Evolutionary conservation across 2,888 invertebrate species (phyloP).

Genomic region (Folsomia manolachei): DNA sequence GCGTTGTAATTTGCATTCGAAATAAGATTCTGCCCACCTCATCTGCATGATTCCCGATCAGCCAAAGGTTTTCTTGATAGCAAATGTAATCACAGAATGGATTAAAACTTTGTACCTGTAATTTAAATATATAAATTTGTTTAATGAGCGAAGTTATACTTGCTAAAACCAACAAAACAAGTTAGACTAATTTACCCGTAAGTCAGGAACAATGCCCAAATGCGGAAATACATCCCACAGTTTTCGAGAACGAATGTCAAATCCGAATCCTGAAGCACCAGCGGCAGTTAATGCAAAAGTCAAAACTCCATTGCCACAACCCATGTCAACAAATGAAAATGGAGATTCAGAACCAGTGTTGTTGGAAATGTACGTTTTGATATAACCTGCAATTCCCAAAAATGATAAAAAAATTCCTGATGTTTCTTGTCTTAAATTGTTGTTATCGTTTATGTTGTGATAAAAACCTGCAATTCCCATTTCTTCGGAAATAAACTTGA

Average conservation of each 20-base stretch:
- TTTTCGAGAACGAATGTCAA: constrained; percentile 74
- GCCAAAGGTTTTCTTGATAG: constrained; percentile 69
- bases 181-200: constrained; percentile 60
- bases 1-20: no score
- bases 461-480: constrained; percentile 86
- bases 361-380: constrained; percentile 58
- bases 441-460: no score
- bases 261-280: constrained; percentile 76
- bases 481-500: constrained; percentile 95
- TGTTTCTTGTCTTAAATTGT: no score
- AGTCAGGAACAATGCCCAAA: constrained; percentile 56
- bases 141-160: no score
- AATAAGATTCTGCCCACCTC: no score
- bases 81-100: constrained; percentile 10
- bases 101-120: constrained; percentile 13
- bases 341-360: constrained; percentile 53
- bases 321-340: constrained; percentile 83
- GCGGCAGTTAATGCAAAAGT: constrained; percentile 80
- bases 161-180: constrained; percentile 60
- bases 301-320: constrained; percentile 95
- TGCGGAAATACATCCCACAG: constrained; percentile 80
- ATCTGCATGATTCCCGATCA: constrained; percentile 77
- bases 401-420: constrained; percentile 63
- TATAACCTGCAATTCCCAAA: constrained; percentile 91
- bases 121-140: no score